Percentiles rank a stretch among this genome's conserved stretches.
Evolutionary conservation across 2,888 invertebrate species (phyloP).

Genomic region (Pseudococcus longispinus): DNA sequence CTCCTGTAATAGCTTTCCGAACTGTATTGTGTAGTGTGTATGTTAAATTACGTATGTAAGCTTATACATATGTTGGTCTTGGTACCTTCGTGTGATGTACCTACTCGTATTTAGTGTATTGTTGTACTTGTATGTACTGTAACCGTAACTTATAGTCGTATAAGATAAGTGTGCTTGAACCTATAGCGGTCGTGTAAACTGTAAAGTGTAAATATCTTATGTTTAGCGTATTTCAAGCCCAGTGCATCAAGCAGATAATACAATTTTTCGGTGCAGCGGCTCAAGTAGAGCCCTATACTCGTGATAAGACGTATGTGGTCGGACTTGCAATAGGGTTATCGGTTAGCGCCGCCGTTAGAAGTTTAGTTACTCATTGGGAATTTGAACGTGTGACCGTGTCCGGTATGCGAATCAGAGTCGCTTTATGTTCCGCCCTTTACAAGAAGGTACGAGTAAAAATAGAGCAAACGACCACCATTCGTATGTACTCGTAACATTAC

Average conservation of each 20-base stretch:
- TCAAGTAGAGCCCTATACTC: background rate
- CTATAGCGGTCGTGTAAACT: no score
- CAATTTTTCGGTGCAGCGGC: background rate
- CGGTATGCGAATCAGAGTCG: slow-evolving; percentile 65
- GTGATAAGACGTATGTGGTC: background rate
- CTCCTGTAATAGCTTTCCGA: no score
- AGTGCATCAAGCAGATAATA: slow-evolving; percentile 44
- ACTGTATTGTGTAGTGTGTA: no score
- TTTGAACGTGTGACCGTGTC: slow-evolving; percentile 51
- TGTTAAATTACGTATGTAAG: no score
- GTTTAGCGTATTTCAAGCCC: slow-evolving; percentile 51
- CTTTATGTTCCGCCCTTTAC: slow-evolving; percentile 66
- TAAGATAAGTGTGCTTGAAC: no score
- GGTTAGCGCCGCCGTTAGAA: slow-evolving; percentile 34
- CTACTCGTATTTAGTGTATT: no score
- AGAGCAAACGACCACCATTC: background rate
- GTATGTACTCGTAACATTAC: background rate
- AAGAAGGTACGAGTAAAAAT: slow-evolving; percentile 65
- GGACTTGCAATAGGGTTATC: slow-evolving; percentile 10
- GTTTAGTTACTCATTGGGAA: slow-evolving; percentile 57
- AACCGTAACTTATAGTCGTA: background rate
- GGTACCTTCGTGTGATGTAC: no score
- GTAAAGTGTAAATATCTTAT: background rate
- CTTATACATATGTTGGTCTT: no score
- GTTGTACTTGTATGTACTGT: background rate